Conservation (phyloP, 2,113 vertebrate species). For the Copsychus sechellarum region DNA sequence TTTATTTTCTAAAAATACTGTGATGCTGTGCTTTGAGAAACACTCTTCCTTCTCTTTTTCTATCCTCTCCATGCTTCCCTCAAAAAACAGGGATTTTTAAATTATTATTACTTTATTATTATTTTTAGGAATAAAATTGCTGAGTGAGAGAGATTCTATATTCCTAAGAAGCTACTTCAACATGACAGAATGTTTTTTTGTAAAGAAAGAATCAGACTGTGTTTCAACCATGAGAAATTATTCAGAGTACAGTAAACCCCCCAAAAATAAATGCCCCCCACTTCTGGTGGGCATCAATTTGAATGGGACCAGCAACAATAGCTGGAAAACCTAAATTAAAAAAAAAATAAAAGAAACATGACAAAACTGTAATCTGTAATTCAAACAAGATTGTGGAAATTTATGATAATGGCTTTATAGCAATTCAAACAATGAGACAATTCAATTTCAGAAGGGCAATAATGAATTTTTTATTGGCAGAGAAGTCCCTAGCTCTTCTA, state of each 20-base stretch:
- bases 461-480: not conserved
- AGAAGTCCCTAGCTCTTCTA: not conserved
- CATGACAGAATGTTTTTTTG: not conserved
- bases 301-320: not conserved
- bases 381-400: not conserved
- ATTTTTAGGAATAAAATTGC: not conserved
- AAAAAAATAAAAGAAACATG: no score
- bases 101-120: not conserved
- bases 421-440: not conserved
- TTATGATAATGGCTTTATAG: not conserved
- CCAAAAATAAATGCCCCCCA: not conserved
- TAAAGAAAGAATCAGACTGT: not conserved
- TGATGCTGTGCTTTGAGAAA: not conserved
- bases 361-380: not conserved
- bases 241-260: not conserved
- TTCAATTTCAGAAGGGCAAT: not conserved
- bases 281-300: not conserved
- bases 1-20: not conserved
- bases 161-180: not conserved
- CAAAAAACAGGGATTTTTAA: not conserved
- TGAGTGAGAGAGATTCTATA: accelerated
- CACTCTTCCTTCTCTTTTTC: not conserved
- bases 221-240: not conserved
- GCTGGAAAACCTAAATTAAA: not conserved
- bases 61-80: not conserved